phyloP scores from a whole-genome alignment of 2,888 invertebrate genomes.

The Lasioglossum vierecki region DNA sequence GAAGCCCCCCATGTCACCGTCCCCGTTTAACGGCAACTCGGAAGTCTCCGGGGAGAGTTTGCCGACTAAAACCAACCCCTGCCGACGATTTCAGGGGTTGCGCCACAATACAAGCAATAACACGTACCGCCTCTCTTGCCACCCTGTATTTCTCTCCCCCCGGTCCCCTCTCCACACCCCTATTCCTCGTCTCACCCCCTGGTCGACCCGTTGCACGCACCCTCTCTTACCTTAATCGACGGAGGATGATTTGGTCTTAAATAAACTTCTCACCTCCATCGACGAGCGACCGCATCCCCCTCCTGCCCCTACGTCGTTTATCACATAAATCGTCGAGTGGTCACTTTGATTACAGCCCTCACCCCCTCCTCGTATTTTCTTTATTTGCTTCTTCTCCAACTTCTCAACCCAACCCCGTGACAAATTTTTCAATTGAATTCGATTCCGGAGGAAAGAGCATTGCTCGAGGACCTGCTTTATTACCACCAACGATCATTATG shows the following conservation, averaged over 20 bases:
- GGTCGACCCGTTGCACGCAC: conserved; percentile 63
- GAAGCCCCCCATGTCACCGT: conserved; percentile 52
- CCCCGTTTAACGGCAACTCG: conserved; percentile 69
- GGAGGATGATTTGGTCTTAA: conserved; percentile 83
- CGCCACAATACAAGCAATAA: conserved; percentile 83
- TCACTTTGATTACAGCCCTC: conserved; percentile 76
- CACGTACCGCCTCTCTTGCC: conserved; percentile 74
- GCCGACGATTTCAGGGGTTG: conserved; percentile 73
- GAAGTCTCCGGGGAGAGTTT: conserved; percentile 75
- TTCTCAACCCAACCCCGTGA: background rate
- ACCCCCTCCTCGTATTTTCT: conserved; percentile 34
- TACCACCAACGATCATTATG: conserved; percentile 8
- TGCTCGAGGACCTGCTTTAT: conserved; percentile 24
- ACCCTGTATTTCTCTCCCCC: conserved; percentile 48
- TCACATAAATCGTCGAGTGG: conserved; percentile 78
- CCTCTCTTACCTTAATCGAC: conserved; percentile 82
- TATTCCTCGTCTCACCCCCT: background rate
- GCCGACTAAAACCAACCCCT: conserved; percentile 78
- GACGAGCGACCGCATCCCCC: conserved; percentile 58
- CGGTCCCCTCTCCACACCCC: background rate
- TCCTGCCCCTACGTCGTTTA: conserved; percentile 63
- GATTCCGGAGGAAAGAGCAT: conserved; percentile 26
- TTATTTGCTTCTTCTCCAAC: conserved; percentile 33
- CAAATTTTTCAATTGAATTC: conserved; percentile 57
- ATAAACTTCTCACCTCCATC: conserved; percentile 82